Evolutionary conservation across 2,888 invertebrate species (phyloP).

Genomic region (Apotomis capreana): DNA sequence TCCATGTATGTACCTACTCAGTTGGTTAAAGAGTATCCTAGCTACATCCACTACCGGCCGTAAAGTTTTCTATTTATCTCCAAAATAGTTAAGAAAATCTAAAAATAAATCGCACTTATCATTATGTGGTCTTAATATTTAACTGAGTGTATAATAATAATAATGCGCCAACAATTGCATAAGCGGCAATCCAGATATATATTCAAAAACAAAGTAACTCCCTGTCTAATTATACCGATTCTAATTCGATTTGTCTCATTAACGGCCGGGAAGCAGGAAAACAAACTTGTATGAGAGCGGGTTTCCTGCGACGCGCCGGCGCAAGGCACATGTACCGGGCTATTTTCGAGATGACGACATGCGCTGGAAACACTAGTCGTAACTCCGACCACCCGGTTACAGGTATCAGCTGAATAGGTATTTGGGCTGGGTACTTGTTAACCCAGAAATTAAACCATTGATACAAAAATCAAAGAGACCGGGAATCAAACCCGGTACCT

Average conservation of each 20-base stretch:
- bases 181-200: constrained; percentile 1
- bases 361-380: constrained; percentile 51
- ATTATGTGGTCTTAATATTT: no score
- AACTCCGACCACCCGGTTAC: constrained; percentile 28
- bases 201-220: not conserved
- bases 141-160: not conserved
- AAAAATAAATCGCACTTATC: no score
- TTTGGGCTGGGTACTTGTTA: not conserved
- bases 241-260: constrained; percentile 30
- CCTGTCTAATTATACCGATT: constrained; percentile 9
- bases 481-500: no score
- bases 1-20: no score
- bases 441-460: no score
- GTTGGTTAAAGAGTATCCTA: no score
- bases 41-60: no score
- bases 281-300: constrained; percentile 56
- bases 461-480: no score
- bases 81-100: no score
- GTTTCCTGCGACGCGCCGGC: constrained; percentile 56
- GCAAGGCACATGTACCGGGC: constrained; percentile 46
- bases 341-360: constrained; percentile 59
- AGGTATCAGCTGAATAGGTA: not conserved
- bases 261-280: constrained; percentile 41
- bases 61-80: no score
- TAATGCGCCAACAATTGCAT: not conserved